Evolutionary conservation across 23 tunicate species (phyloP), one percentile per base, ranked within the genome.

Genomic region (Trididemnum nubilum): DNA sequence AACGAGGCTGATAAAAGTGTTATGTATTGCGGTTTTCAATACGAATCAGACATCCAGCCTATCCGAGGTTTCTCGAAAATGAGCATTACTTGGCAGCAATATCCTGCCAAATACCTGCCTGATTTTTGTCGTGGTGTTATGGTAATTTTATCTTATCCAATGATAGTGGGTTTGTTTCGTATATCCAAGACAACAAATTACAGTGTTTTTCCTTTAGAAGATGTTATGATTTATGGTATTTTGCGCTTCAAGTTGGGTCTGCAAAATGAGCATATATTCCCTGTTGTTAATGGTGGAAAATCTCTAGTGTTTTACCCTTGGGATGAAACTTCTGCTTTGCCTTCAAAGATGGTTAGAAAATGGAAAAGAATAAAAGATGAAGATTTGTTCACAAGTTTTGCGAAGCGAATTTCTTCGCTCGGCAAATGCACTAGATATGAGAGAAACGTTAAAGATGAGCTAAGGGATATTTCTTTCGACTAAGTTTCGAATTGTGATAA

Each of bases 61-160:
- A 80, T 74, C 23, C n/a, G 88, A 49, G 83, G 85, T 22, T 58
- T 38, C 50, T 75, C 77, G 28, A 85, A 81, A 51, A 57, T 58
- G 23, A 52, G 89, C 23, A 82, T 85, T 4, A 38, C 79, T 9
- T 69, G 51, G 44, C 70, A 9, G 18, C 83, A 78, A 60, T 90
- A 90, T 75, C 79, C 96, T 24, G 70, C 59, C 2, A 22, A 63
- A 23, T 33, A 39, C 19, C 85, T 82, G 39, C 96, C 96, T 0
- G 67, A 69, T 63, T 90, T 90, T 44, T 90, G 96, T 44, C 83
- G 88, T 24, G 96, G 96, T 52, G 86, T 82, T 7, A 90, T 90
- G 96, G 84, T 85, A 23, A 80, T 87, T 51, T 40, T 90, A 72
- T 80, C 82, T 2, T 73, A 73, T 51, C 19, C 72, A 36, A 34